These are phyloP conservation scores for Lasiommata megera DNA, from an alignment of 2,888 invertebrate genomes.

Conservation along the genomic window DNA sequence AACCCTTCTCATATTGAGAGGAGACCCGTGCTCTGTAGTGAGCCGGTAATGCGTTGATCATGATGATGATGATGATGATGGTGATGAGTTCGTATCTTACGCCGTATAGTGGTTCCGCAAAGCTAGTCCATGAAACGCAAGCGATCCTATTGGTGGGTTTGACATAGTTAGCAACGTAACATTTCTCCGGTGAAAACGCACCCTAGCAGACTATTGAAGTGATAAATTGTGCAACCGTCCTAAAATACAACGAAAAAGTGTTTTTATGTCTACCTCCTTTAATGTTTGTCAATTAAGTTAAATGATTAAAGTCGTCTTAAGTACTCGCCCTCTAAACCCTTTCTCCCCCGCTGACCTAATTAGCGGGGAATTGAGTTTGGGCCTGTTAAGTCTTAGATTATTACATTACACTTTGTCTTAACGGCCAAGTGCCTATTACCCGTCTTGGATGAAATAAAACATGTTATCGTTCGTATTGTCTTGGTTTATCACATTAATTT, in stretches of 20 bases:
- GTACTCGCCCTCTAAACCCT: slow-evolving; percentile 20
- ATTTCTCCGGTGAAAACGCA: too few species aligned
- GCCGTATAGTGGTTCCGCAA: too few species aligned
- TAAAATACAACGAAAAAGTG: background rate
- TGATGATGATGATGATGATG: too few species aligned
- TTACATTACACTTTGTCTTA: slow-evolving; percentile 26
- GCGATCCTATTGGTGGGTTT: too few species aligned
- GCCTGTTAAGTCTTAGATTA: slow-evolving; percentile 31
- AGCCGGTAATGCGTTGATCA: too few species aligned
- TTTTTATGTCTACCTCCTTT: slow-evolving; percentile 4
- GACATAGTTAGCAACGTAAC: too few species aligned
- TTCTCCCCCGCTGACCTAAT: slow-evolving; percentile 33
- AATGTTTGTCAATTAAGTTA: slow-evolving; percentile 27
- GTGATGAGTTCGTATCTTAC: too few species aligned
- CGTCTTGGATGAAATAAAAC: background rate
- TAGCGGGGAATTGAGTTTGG: slow-evolving; percentile 32
- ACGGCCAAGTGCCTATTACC: slow-evolving; percentile 5
- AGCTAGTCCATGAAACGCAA: too few species aligned
- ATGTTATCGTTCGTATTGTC: background rate
- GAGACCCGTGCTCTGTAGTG: too few species aligned
- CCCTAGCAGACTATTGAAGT: too few species aligned
- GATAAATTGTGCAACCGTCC: background rate
- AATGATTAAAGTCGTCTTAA: slow-evolving; percentile 28
- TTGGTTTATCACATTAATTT: too few species aligned
- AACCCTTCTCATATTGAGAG: too few species aligned